Evolutionary conservation across 2,888 invertebrate genomes (phyloP).

Genomic region (Aspidapion aeneum): DNA sequence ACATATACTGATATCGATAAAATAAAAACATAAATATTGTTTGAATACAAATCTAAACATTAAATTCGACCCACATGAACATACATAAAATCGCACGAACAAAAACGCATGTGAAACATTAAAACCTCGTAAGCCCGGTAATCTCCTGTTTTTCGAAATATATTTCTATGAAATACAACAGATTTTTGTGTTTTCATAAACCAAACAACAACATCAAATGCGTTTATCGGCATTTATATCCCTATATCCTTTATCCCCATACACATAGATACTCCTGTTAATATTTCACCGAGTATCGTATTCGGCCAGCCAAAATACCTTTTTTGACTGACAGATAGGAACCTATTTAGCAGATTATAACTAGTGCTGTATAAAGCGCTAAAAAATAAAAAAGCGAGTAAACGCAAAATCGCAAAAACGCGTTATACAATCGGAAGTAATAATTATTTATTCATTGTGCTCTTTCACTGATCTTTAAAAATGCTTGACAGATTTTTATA

Average conservation of each 20-base stretch:
- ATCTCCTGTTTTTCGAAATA: not conserved
- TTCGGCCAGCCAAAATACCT: not conserved
- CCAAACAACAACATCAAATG: not conserved
- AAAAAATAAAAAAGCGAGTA: not conserved
- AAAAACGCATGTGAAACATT: too few species aligned
- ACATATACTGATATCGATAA: too few species aligned
- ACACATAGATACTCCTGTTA: not conserved
- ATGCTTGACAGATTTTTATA: too few species aligned
- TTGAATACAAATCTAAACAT: too few species aligned
- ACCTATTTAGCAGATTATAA: not conserved
- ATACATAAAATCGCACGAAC: too few species aligned
- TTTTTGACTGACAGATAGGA: not conserved
- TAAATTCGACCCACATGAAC: too few species aligned
- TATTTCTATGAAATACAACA: not conserved
- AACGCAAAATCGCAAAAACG: not conserved
- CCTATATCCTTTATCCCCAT: not conserved
- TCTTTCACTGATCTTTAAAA: too few species aligned
- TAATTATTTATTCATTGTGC: not conserved
- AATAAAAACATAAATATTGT: too few species aligned
- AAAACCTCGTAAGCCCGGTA: not conserved
- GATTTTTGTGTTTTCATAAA: conserved; percentile 9
- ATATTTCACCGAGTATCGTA: not conserved
- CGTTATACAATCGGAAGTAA: not conserved
- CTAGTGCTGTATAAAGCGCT: not conserved
- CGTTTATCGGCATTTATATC: not conserved